Evolutionary conservation across 2,888 invertebrate genomes (phyloP), one percentile per base, ranked within the genome.

Genomic region (Ophraella communa): DNA sequence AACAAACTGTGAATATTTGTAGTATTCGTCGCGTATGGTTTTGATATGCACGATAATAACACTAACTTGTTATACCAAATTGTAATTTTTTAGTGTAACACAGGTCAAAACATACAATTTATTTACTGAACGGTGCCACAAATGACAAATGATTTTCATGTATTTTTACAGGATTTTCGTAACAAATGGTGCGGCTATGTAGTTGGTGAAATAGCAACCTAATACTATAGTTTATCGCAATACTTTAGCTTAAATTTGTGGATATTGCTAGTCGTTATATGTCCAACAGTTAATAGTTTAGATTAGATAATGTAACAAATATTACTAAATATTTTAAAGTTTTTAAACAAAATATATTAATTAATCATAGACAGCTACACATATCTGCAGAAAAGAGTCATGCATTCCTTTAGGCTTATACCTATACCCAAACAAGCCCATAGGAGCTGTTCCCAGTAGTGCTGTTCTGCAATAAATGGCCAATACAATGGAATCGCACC

Each of bases 61-160:
- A 55, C 24, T 56, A 42, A 44, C 56, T 56, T 44, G 56, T 44
- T 56, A 56, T 11, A 20, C 21, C 11, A 42, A 56, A 27, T 42
- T 55, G 42, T 55, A 55, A 55, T 44, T 56, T 42, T 56, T 55
- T 42, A 55, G 45, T 17, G 27, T 56, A 56, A 56, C 44, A 44
- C 42, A 30, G 44, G 45, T 56, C 56, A 56, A 56, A 24, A 27
- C 27, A 27, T 56, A 24, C 24, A 56, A 56, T 56, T 56, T 56
- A 56, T 56, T 56, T 44, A 56, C 56, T 56, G 44, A 23, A 44
- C 18, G 42, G 44, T 56, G 56, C 18, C 17, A 18, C 42, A 56
- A 56, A 56, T 44, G 56, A 56, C 44, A 56, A 45, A 56, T 20
- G 56, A 27, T 56, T 54, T 56, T 56, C 44, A 56, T 56, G 55